Conservation (phyloP, 53 echinoderm and acorn worm species). For the Echinometra lucunter region DNA sequence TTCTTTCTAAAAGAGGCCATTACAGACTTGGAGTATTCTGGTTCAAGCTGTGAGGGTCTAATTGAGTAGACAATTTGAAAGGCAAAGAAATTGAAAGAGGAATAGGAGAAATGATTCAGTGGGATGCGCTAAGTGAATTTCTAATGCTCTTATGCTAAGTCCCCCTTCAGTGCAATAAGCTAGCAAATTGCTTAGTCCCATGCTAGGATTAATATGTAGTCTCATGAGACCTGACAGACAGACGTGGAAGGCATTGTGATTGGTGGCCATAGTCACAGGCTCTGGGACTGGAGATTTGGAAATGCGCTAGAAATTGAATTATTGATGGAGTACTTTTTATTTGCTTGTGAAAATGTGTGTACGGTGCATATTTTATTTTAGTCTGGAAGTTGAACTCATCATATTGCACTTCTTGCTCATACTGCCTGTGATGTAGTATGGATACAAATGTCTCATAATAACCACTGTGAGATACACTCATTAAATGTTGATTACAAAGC, state of each 20-base stretch:
- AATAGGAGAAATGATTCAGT: conserved; percentile 12
- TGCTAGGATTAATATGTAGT: conserved; percentile 57
- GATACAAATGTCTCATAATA: not conserved
- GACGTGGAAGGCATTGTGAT: conserved; percentile 55
- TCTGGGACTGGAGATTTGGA: conserved; percentile 7
- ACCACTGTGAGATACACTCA: not conserved
- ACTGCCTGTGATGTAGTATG: not conserved
- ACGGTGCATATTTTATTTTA: conserved; percentile 17
- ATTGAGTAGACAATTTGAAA: conserved; percentile 48
- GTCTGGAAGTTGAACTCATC: conserved; percentile 7
- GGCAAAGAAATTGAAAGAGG: conserved; percentile 5
- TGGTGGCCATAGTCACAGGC: not conserved
- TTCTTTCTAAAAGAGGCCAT: not conserved
- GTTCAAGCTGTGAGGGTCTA: not conserved
- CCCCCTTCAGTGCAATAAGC: conserved; percentile 38
- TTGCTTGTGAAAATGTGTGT: conserved; percentile 55
- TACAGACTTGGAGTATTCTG: not conserved
- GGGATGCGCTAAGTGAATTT: conserved; percentile 35
- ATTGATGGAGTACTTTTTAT: conserved; percentile 46
- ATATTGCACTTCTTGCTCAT: conserved; percentile 32
- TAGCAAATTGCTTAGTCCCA: conserved; percentile 66
- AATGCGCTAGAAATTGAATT: conserved; percentile 47
- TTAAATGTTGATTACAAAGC: not conserved
- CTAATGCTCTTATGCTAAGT: conserved; percentile 33
- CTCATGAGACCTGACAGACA: conserved; percentile 45